Evolutionary conservation across 2,113 vertebrate species (phyloP).

Genomic region (Bubalus kerabau): DNA sequence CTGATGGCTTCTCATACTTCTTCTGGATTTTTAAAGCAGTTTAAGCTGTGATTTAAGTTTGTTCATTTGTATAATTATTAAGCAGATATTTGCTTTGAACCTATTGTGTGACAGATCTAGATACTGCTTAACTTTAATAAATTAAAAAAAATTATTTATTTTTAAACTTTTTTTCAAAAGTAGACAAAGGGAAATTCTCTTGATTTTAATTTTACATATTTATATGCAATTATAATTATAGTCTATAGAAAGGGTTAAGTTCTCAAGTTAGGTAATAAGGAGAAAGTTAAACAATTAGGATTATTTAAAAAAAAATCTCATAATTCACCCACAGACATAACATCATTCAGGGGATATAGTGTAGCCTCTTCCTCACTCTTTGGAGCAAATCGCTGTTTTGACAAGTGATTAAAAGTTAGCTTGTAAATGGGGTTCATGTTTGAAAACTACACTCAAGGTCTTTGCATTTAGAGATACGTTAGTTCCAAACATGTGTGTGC

Average conservation of each 20-base stretch:
- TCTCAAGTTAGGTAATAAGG: neutral
- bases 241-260: neutral
- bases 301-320: neutral
- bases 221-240: neutral
- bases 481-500: neutral
- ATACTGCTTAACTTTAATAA: neutral
- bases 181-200: neutral
- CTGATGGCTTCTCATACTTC: neutral
- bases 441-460: neutral
- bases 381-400: neutral
- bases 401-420: neutral
- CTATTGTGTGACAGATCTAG: neutral
- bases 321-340: neutral
- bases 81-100: conserved; percentile 1
- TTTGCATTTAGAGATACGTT: neutral
- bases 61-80: neutral
- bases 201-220: neutral
- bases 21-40: neutral
- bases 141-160: neutral
- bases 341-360: neutral
- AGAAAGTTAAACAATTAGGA: neutral
- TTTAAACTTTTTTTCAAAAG: neutral
- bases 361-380: neutral
- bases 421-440: neutral
- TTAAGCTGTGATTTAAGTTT: neutral